A percentile compares a stretch with the other conserved stretches of the same genome.
These are phyloP conservation scores for Tyria jacobaeae DNA, from an alignment of 2,888 invertebrate species.

Conservation along the genomic window DNA sequence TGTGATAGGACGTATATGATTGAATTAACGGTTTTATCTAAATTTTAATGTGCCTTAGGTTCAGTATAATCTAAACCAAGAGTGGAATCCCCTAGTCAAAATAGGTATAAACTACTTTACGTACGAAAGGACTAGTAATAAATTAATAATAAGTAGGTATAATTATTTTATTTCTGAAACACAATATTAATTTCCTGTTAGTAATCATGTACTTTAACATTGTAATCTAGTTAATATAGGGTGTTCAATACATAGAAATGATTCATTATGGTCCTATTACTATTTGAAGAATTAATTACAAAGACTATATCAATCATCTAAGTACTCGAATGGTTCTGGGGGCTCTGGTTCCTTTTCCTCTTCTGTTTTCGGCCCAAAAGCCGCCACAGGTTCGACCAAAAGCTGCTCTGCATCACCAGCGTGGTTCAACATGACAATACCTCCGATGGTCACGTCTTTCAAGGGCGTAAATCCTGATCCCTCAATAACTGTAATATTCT, in stretches of 20 bases:
- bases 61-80: no score
- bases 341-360: constrained; percentile 99
- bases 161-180: constrained; percentile 62
- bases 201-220: constrained; percentile 68
- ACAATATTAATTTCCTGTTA: constrained; percentile 68
- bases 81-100: no score
- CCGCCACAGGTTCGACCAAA: constrained; percentile 96
- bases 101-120: no score
- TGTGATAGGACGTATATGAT: no score
- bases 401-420: constrained; percentile 93
- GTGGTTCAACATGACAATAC: constrained; percentile 97
- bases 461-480: constrained; percentile 93
- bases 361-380: constrained; percentile 95
- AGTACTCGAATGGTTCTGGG: constrained; percentile 98
- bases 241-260: constrained; percentile 68
- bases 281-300: constrained; percentile 59
- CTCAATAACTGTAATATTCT: constrained; percentile 92
- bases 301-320: constrained; percentile 89
- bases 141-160: constrained; percentile 33
- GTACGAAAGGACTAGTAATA: no score
- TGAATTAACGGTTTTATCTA: no score
- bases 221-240: constrained; percentile 60
- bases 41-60: no score
- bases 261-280: constrained; percentile 61
- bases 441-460: constrained; percentile 97